Evolutionary conservation across 2,797 vertebrate genomes (phyloP), one percentile per base, ranked within the genome.

Genomic region (Dicrostonyx torquatus): DNA sequence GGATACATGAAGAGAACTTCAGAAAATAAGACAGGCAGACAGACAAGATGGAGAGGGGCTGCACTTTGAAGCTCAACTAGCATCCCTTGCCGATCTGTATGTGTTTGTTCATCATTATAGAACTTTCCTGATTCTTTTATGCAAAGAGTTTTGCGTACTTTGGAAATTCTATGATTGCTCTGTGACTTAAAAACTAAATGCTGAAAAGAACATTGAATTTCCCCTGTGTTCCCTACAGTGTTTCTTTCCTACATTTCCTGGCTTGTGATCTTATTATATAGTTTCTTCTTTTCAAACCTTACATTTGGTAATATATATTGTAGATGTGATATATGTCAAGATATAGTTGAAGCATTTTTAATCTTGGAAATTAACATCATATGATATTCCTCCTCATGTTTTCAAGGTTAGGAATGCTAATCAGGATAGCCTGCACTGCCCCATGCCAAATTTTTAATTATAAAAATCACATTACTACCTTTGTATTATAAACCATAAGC

Each of bases 201-300:
- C 53, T 62, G 37, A 22, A 64, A 90, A 92, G 53, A 86, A 93
- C 15, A 68, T 10, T 70, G 43, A 55, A 40, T 78, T 89, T 92
- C n/a, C 83, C 34, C 48, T 24, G 7, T 53, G 55, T 87, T 89
- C 43, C 43, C 80, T 68, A 72, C 15, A 4, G 34, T 72, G 4
- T 87, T 95, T 45, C 64, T 91, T 95, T 76, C 64, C 34, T 72
- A 66, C 8, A 40, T 94, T 83, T 93, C 29, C 37, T 95, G 43
- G 22, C 84, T 88, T 95, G 62, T 96, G 84, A 87, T 93, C 78
- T 90, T 92, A 94, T 94, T 93, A 95, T 93, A 89, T 4, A 95
- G 37, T 58, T 58, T 3, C 18, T 73, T 17, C 45, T 79, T 92
- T 89, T 60, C 13, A 31, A 14, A 77, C n/a, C 45, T 90, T 87